Conservation (phyloP, 1,140 invertebrate genomes). For the Orius laevigatus region DNA sequence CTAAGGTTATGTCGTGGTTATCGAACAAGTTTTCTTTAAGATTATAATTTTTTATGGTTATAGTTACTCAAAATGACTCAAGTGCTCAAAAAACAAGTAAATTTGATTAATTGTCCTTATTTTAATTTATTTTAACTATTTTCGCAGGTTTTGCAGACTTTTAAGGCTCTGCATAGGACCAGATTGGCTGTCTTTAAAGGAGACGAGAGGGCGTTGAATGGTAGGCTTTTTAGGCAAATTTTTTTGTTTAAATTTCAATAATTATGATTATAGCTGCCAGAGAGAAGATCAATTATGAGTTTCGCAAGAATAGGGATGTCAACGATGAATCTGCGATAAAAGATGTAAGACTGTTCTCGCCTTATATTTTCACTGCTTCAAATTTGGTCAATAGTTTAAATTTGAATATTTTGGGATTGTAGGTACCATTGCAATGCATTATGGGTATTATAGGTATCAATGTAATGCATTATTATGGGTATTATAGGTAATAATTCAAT, state of each 20-base stretch:
- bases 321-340: constrained; percentile 32
- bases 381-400: too few species aligned
- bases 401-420: too few species aligned
- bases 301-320: constrained; percentile 39
- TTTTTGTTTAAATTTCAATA: constrained; percentile 5
- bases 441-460: too few species aligned
- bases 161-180: constrained; percentile 46
- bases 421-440: too few species aligned
- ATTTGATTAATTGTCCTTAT: not conserved
- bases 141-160: constrained; percentile 39
- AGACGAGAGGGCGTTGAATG: constrained; percentile 37
- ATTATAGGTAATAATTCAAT: not conserved
- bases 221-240: too few species aligned
- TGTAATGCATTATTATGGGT: too few species aligned
- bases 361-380: constrained; percentile 3
- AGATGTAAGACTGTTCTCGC: constrained; percentile 29
- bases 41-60: too few species aligned
- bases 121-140: too few species aligned
- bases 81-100: constrained; percentile 1
- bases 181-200: constrained; percentile 40
- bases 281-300: constrained; percentile 46
- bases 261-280: constrained; percentile 29
- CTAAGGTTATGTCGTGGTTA: too few species aligned
- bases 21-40: too few species aligned
- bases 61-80: not conserved